phyloP scores from a whole-genome alignment of 2,888 invertebrate genomes.

The Drosophila subquinaria region DNA sequence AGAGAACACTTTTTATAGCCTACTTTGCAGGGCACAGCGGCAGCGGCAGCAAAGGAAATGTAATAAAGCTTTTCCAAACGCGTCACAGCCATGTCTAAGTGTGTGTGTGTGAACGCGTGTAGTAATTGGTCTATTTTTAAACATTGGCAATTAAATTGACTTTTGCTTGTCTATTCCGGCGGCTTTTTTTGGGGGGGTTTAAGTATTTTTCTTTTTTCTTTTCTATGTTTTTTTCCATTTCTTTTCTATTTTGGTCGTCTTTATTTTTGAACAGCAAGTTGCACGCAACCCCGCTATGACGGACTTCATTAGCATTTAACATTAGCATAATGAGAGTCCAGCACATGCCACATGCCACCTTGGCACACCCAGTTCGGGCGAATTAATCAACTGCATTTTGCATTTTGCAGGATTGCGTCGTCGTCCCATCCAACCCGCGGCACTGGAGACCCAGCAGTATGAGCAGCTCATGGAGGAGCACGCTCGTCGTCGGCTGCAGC shows the following conservation, averaged over 20 bases:
- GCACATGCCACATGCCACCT: conserved; percentile 11
- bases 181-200: conserved; percentile 44
- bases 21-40: conserved; percentile 53
- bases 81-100: conserved; percentile 59
- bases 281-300: conserved; percentile 55
- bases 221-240: neutral
- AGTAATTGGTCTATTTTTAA: conserved; percentile 80
- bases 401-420: conserved; percentile 80
- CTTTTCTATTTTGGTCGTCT: conserved; percentile 60
- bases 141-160: conserved; percentile 72
- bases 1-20: conserved; percentile 52
- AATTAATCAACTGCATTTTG: conserved; percentile 50
- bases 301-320: conserved; percentile 45
- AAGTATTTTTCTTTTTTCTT: conserved; percentile 16
- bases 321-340: conserved; percentile 67
- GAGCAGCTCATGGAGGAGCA: conserved; percentile 85
- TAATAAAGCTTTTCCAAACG: conserved; percentile 67
- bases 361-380: conserved; percentile 28
- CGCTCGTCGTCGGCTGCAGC: conserved; percentile 84
- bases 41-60: conserved; percentile 32
- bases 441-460: conserved; percentile 77
- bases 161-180: conserved; percentile 76
- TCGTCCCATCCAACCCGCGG: conserved; percentile 76
- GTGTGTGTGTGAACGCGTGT: conserved; percentile 47
- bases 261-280: conserved; percentile 51